These are phyloP conservation scores for Ectemnius cavifrons DNA, from an alignment of 2,888 invertebrate genomes.

Conservation along the genomic window DNA sequence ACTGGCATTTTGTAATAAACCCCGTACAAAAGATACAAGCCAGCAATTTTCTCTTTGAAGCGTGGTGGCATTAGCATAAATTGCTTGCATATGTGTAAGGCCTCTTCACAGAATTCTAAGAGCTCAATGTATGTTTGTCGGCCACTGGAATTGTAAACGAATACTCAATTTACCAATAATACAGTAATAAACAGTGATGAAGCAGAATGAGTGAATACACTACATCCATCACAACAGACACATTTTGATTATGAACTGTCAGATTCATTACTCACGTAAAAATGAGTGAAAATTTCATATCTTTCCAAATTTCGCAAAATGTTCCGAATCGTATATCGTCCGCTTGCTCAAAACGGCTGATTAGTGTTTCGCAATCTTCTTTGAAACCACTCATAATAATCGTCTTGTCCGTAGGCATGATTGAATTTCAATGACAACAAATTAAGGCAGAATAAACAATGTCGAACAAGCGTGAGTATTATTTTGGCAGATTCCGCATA, in stretches of 20 bases:
- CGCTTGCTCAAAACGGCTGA: constrained; percentile 62
- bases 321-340: constrained; percentile 67
- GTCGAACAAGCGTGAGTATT: too few relatives aligned
- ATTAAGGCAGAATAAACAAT: too few relatives aligned
- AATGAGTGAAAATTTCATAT: constrained; percentile 71
- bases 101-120: constrained; percentile 72
- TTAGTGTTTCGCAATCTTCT: constrained; percentile 66
- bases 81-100: constrained; percentile 67
- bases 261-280: constrained; percentile 64
- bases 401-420: constrained; percentile 25
- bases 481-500: too few relatives aligned
- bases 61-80: constrained; percentile 61
- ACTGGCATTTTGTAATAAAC: constrained; percentile 72
- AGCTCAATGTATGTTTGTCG: constrained; percentile 63
- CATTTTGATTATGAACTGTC: background rate
- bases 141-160: constrained; percentile 53
- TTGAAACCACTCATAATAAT: constrained; percentile 40
- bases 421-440: background rate
- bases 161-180: background rate
- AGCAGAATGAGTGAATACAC: too few relatives aligned
- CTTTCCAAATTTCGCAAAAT: constrained; percentile 70
- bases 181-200: background rate
- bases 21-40: constrained; percentile 72
- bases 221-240: background rate
- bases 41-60: constrained; percentile 70